Percentiles rank a stretch among this genome's conserved stretches.
These are phyloP conservation scores for Hydractinia symbiolongicarpus DNA, from an alignment of 30 jellyfish, hydroid and myxozoan species.

Conservation along the genomic window DNA sequence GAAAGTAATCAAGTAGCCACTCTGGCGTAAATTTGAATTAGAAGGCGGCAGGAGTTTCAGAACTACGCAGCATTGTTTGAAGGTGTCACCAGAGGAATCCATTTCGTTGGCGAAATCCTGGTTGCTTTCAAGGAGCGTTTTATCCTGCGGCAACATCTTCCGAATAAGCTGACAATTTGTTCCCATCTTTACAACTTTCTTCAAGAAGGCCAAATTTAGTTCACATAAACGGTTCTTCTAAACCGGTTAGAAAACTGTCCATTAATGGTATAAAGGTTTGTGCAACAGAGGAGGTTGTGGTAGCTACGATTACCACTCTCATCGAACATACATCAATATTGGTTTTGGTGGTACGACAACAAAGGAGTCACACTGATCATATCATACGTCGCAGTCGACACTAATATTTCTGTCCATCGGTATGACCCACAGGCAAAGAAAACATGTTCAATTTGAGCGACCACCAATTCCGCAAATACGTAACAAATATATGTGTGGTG, in stretches of 20 bases:
- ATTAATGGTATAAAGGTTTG: too few relatives aligned
- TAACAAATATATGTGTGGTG: slow-evolving; percentile 19
- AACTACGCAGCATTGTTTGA: slow-evolving; percentile 11
- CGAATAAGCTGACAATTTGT: slow-evolving; percentile 13
- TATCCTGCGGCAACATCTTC: not conserved
- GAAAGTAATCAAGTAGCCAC: too few relatives aligned
- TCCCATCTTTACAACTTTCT: not conserved
- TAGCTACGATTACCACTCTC: too few relatives aligned
- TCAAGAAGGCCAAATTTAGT: slow-evolving; percentile 4
- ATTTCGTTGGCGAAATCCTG: slow-evolving; percentile 17
- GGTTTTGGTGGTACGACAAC: slow-evolving; percentile 14
- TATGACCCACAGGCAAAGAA: slow-evolving; percentile 14
- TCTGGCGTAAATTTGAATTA: too few relatives aligned
- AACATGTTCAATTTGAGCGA: slow-evolving; percentile 9
- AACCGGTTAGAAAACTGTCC: too few relatives aligned
- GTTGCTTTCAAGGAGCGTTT: slow-evolving; percentile 26
- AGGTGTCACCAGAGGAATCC: slow-evolving; percentile 30
- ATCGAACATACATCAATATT: too few relatives aligned
- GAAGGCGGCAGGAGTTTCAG: not conserved
- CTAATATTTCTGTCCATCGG: not conserved
- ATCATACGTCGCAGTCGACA: slow-evolving; percentile 20
- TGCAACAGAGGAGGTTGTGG: too few relatives aligned
- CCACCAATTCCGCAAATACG: not conserved
- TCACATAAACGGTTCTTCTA: not conserved
- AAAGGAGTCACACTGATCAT: slow-evolving; percentile 12